These are phyloP conservation scores for Autographa gamma DNA, from an alignment of 2,888 invertebrate species.

Conservation along the genomic window DNA sequence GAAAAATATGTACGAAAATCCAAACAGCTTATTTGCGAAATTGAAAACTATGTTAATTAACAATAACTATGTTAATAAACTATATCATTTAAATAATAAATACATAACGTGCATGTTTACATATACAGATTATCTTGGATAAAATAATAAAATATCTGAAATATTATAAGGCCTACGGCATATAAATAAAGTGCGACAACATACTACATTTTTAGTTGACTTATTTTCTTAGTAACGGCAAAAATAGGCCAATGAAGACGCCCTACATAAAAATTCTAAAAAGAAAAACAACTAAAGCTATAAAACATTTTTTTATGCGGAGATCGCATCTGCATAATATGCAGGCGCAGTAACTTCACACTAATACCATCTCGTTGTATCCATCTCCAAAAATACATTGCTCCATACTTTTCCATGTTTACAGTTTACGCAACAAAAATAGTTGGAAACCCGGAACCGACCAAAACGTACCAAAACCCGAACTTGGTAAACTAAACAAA, in stretches of 20 bases:
- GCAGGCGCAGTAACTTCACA: background rate
- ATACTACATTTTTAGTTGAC: too few species aligned
- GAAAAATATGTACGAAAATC: too few species aligned
- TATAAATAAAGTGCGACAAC: too few species aligned
- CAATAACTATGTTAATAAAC: too few species aligned
- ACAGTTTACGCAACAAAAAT: slow-evolving; percentile 6
- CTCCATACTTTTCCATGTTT: background rate
- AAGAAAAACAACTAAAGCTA: slow-evolving; percentile 4
- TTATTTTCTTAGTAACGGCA: too few species aligned
- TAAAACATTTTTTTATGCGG: background rate
- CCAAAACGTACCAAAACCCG: slow-evolving; percentile 17
- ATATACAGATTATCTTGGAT: too few species aligned
- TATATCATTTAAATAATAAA: too few species aligned
- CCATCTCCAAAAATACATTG: background rate
- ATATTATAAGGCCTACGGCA: too few species aligned
- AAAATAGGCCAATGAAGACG: background rate
- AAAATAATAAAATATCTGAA: too few species aligned
- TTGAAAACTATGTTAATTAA: too few species aligned
- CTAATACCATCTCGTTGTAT: background rate
- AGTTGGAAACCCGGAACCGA: slow-evolving; percentile 18
- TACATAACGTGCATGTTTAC: too few species aligned
- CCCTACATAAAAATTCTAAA: background rate
- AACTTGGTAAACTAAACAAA: slow-evolving; percentile 37
- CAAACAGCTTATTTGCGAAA: too few species aligned
- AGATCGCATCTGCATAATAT: background rate